Evolutionary conservation across 2,888 invertebrate species (phyloP), one percentile per base, ranked within the genome.

Genomic region (Dione juno): DNA sequence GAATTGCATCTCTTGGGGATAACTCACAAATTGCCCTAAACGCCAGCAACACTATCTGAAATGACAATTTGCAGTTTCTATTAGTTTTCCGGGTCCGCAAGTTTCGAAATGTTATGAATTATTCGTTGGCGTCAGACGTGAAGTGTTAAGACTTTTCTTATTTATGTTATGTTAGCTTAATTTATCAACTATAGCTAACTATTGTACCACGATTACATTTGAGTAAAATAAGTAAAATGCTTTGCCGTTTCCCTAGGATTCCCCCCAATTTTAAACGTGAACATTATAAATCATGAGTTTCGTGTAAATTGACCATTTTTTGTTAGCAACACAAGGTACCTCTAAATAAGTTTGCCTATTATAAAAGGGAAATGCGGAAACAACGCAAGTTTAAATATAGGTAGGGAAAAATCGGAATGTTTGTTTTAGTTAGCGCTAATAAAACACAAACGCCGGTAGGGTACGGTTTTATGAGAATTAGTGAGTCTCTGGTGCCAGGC

Each of bases 1-100:
- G 88, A 90, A 91, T 89, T 90, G 88, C 89, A 89, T 86, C 90
- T 86, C 89, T 88, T 83, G 87, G 77, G 86, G 84, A 87, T 83
- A 84, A 84, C 82, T 87, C 88, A 83, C 88, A 87, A 90, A 89
- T 90, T 88, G 87, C 82, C 81, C 78, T 77, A 85, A 89, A 83
- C 84, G 86, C 87, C 87, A 88, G 84, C 84, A 83, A 79, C 78
- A 84, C 77, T 71, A 78, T 80, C 80, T 83, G 80, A 84, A 88
- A 86, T 85, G 85, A 84, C 87, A 86, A 86, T 88, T 88, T 83
- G 81, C 81, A 78, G 81, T 76, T 79, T 77, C 73, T 81, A 81
- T 81, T 82, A 81, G 77, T 77, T 75, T 73, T 70, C 63, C 71
- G 68, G 66, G 45, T 40, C 67, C 67, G 43, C 41, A 70, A 69